Conservation (phyloP, 2,797 vertebrate species). For the Anguilla pacifica region DNA sequence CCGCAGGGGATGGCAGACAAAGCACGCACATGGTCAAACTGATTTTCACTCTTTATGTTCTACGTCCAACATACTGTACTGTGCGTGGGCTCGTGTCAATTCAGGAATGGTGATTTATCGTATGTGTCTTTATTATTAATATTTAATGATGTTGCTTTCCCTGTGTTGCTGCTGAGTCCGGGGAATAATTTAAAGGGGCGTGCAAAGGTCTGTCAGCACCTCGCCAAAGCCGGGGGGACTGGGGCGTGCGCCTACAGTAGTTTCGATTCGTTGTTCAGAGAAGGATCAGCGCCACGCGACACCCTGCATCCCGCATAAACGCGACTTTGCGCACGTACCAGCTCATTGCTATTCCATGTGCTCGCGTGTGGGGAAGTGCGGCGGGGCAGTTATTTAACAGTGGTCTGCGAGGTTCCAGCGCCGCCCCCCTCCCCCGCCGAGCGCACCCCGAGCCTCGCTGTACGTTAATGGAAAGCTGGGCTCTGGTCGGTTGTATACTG, state of each 20-base stretch:
- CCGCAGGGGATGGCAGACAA: constrained; percentile 41
- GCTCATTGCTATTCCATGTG: constrained; percentile 27
- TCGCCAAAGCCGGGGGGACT: not conserved
- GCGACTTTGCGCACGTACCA: constrained; percentile 9
- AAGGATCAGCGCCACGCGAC: not conserved
- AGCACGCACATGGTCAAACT: constrained; percentile 44
- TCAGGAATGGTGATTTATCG: not conserved
- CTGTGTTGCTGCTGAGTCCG: not conserved
- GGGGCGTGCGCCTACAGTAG: not conserved
- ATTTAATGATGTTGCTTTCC: not conserved
- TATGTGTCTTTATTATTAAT: not conserved
- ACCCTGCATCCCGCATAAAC: not conserved
- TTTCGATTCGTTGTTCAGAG: constrained; percentile 6
- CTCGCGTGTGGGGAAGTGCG: not conserved
- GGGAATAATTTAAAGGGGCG: not conserved
- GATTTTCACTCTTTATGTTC: not conserved
- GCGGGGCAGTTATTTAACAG: constrained; percentile 18
- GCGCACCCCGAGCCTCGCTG: not conserved
- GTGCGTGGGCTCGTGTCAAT: not conserved
- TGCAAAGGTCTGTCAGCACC: not conserved
- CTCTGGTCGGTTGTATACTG: not conserved
- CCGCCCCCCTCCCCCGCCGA: not conserved
- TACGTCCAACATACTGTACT: not conserved
- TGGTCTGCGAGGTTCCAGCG: not conserved
- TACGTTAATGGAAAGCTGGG: constrained; percentile 7